Evolutionary conservation across 1,140 invertebrate species (phyloP), one percentile per base, ranked within the genome.

Genomic region (Bombus affinis): DNA sequence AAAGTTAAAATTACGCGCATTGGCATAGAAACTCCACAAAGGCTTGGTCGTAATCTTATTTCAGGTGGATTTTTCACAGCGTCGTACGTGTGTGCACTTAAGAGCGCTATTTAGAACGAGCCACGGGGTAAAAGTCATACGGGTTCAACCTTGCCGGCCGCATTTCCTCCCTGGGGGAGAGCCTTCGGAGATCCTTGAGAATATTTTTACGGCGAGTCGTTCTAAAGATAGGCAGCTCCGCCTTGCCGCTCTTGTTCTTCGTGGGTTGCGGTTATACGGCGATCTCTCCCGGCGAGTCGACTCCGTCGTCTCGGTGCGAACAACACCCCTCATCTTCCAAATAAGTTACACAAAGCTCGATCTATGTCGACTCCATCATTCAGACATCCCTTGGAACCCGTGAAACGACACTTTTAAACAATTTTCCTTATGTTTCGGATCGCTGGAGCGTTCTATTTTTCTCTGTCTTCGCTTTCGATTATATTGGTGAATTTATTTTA

Each of bases 201-300:
- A 89, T 90, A 90, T 85, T 90, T 90, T 90, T 87, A 90, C 70
- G 47, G 18, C 72, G 18, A 42, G 75, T 66, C 65, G 88, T 62
- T 87, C 89, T 86, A 90, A 90, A 90, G 89, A 90, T 90, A 90
- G 88, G 32, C 42, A 68, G 62, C 65, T 75, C 73, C 76, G 79
- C 79, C 76, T 22, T 13, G 73, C 22, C 42, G 65, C n/a, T 85
- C 83, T 80, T 80, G 68, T 80, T 80, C 76, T 71, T 39, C 66
- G 86, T 47, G 74, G 88, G 81, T 59, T 88, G 57, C 59, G 75
- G 75, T 73, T 85, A 72, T 22, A 71, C 72, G 68, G 37, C 79
- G 81, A 83, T 72, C 65, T 70, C 66, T 77, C 28, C 57, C 35
- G 25, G 73, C 68, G 39, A 37, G 62, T 32, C n/a, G 62, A 18